Evolutionary conservation across 2,797 vertebrate genomes (phyloP).

Genomic region (Dallia pectoralis): DNA sequence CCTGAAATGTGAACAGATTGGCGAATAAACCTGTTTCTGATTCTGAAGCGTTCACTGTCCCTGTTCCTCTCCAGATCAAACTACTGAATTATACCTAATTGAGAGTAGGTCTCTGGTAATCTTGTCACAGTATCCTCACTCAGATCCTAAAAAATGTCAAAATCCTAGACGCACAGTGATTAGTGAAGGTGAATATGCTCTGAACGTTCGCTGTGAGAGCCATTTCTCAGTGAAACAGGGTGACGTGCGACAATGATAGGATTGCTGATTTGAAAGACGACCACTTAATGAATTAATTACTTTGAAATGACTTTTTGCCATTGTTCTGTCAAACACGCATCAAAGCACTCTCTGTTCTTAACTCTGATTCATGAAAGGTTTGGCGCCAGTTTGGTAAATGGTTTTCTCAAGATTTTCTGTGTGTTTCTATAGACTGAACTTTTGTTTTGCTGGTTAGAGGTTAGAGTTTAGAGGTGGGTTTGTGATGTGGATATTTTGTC

Average conservation of each 20-base stretch:
- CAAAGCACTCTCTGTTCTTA: background rate
- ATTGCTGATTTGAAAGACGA: background rate
- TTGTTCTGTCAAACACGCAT: background rate
- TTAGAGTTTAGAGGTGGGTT: too few species aligned
- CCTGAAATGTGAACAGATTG: background rate
- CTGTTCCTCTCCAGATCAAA: background rate
- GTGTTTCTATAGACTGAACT: background rate
- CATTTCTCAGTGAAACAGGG: background rate
- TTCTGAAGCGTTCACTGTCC: background rate
- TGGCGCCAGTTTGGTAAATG: too few species aligned
- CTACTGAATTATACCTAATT: background rate
- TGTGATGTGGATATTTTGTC: background rate
- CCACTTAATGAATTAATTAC: background rate
- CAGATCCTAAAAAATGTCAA: background rate
- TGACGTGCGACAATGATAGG: background rate
- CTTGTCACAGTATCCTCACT: background rate
- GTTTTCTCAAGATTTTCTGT: too few species aligned
- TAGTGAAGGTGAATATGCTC: background rate
- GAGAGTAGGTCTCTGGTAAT: background rate
- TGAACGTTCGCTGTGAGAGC: background rate
- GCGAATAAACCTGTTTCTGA: too few species aligned
- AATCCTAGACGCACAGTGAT: background rate
- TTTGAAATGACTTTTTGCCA: background rate
- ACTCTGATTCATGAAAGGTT: background rate
- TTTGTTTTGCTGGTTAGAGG: too few species aligned